phyloP scores from a whole-genome alignment of 2,888 invertebrate genomes.

The Oconnorella tubifera region DNA sequence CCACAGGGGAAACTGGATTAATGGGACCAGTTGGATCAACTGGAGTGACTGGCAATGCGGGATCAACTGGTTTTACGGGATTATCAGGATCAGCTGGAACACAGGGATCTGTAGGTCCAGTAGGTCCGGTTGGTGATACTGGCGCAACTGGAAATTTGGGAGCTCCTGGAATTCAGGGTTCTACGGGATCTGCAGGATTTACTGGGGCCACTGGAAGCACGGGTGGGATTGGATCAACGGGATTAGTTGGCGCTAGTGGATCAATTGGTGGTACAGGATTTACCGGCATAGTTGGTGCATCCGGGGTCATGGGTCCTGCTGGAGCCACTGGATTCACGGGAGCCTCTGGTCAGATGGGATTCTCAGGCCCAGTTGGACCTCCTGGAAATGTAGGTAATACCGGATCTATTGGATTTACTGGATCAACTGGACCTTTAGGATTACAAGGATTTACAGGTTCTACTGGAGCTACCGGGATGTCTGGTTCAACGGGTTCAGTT shows the following conservation, averaged over 20 bases:
- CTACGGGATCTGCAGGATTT: slow-evolving; percentile 7
- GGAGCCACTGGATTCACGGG: background rate
- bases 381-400: background rate
- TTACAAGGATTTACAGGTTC: slow-evolving; percentile 20
- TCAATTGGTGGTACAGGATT: background rate
- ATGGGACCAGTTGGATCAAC: slow-evolving; percentile 7
- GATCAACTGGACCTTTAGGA: slow-evolving; percentile 20
- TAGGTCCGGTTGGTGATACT: slow-evolving; percentile 19
- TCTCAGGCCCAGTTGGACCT: background rate
- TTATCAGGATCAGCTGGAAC: slow-evolving; percentile 23
- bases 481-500: slow-evolving; percentile 7
- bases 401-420: background rate
- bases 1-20: slow-evolving; percentile 8
- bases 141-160: slow-evolving; percentile 25
- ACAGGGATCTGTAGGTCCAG: slow-evolving; percentile 17
- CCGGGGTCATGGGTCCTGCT: slow-evolving; percentile 2
- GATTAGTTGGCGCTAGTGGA: background rate
- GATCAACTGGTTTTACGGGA: slow-evolving; percentile 25
- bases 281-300: background rate
- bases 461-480: background rate
- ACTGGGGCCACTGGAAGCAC: slow-evolving; percentile 13
- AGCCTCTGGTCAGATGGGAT: slow-evolving; percentile 1
- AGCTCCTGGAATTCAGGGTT: slow-evolving; percentile 21
- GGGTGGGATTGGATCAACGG: slow-evolving; percentile 4
- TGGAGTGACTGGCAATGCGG: slow-evolving; percentile 13